Base-by-base conservation (phyloP, 2,888 invertebrate genomes). In the Lithophane leautieri region DNA sequence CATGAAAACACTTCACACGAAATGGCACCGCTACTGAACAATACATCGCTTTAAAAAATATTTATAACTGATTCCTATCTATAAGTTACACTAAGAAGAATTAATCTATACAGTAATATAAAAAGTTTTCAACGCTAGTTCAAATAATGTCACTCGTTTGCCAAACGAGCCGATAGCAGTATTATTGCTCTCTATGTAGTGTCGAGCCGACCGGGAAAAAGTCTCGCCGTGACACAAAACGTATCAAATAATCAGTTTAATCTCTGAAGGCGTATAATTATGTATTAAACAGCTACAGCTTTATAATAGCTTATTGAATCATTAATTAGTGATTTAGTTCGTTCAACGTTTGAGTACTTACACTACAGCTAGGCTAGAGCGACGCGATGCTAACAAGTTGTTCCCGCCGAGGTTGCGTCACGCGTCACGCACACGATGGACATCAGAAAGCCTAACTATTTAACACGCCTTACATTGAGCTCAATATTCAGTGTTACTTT, bases 1-100 rank as follows among this genome's bases (percentile, higher is more conserved):
- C 87, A 79, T 82, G 86, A 86, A 56, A 91, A 92, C 90, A 92
- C 91, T 88, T 93, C 91, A 93, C 92, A 91, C 90, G 89, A 91
- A 94, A 95, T 95, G 95, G 95, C 95, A 95, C 94, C 93, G 88
- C 93, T 93, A 93, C 92, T 90, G 93, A 93, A 93, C 90, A 91
- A 91, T 91, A 92, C 88, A 90, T 91, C 90, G 90, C 88, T 88
- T 90, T 90, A 91, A 92, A 91, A 90, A 91, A 92, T 91, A 92
- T 91, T 91, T 91, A 91, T 90, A 93, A 93, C 92, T 88, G 93
- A 92, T 92, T 87, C 92, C 92, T 93, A 94, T 92, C 92, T 93
- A 94, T 91, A 89, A 92, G 90, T 92, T 90, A 93, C 85, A 88
- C 92, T 93, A 94, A 91, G 89, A 92, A 93, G 90, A 91, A 91